Conservation (phyloP, 1,140 invertebrate species). For the Odontomachus brunneus region DNA sequence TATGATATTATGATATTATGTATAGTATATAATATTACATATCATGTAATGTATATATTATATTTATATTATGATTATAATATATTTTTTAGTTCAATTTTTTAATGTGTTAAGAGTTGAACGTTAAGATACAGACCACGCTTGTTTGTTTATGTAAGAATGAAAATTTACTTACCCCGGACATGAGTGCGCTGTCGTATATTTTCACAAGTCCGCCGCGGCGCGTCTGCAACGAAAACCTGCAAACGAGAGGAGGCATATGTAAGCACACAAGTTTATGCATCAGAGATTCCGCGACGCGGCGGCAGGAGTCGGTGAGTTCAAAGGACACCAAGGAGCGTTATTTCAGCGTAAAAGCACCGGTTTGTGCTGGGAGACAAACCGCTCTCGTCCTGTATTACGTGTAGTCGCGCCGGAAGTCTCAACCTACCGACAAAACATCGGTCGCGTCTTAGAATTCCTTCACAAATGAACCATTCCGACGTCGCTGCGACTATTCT, state of each 20-base stretch:
- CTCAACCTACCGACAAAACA: conserved; percentile 69
- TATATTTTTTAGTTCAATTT: neutral
- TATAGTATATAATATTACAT: no score
- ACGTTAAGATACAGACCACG: neutral
- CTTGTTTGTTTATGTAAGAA: neutral
- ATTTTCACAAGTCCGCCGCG: conserved; percentile 95
- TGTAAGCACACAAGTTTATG: conserved; percentile 53
- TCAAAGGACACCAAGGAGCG: conserved; percentile 62
- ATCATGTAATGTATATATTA: no score
- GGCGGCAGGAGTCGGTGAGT: conserved; percentile 41
- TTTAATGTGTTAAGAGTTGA: neutral
- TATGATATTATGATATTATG: no score
- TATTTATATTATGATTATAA: no score
- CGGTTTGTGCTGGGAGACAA: conserved; percentile 37
- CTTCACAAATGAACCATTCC: conserved; percentile 9
- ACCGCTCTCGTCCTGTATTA: conserved; percentile 55
- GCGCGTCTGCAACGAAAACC: conserved; percentile 94
- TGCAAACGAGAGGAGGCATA: conserved; percentile 83
- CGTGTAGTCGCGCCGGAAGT: conserved; percentile 68
- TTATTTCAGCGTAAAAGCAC: conserved; percentile 66
- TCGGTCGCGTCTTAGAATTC: neutral
- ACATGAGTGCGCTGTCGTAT: conserved; percentile 95
- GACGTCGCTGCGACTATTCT: neutral
- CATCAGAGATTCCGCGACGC: conserved; percentile 16
- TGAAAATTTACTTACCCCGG: conserved; percentile 87